Evolutionary conservation across 2,797 vertebrate genomes (phyloP).

Genomic region (Pterois miles): DNA sequence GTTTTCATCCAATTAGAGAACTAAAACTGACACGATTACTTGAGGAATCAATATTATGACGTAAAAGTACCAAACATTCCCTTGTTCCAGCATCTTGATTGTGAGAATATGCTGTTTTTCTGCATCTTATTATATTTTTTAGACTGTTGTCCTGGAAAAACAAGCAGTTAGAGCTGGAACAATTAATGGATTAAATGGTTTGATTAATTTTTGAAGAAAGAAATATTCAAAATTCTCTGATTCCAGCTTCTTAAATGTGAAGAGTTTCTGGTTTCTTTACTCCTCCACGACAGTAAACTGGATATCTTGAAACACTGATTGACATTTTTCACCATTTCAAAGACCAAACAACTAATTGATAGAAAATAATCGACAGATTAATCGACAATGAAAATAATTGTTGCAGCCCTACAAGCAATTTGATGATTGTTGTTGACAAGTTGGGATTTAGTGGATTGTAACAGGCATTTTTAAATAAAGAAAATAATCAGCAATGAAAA

Average conservation of each 20-base stretch:
- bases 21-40: background rate
- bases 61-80: conserved; percentile 10
- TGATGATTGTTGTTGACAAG: background rate
- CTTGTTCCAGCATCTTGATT: background rate
- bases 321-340: too few relatives aligned
- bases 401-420: background rate
- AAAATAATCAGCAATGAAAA: background rate
- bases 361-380: too few relatives aligned
- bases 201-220: too few relatives aligned
- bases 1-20: background rate
- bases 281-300: too few relatives aligned
- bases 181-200: too few relatives aligned
- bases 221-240: too few relatives aligned
- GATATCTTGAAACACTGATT: too few relatives aligned
- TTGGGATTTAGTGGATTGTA: background rate
- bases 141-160: background rate
- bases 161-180: background rate
- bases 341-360: too few relatives aligned
- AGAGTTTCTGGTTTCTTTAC: too few relatives aligned
- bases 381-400: too few relatives aligned
- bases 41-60: background rate
- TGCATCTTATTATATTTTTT: background rate
- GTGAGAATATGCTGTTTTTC: background rate
- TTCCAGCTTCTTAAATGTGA: too few relatives aligned
- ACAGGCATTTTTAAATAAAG: background rate